Percentiles rank a stretch among this genome's conserved stretches.
Conservation (phyloP, 2,888 invertebrate species). For the Pandemis cinnamomeana region DNA sequence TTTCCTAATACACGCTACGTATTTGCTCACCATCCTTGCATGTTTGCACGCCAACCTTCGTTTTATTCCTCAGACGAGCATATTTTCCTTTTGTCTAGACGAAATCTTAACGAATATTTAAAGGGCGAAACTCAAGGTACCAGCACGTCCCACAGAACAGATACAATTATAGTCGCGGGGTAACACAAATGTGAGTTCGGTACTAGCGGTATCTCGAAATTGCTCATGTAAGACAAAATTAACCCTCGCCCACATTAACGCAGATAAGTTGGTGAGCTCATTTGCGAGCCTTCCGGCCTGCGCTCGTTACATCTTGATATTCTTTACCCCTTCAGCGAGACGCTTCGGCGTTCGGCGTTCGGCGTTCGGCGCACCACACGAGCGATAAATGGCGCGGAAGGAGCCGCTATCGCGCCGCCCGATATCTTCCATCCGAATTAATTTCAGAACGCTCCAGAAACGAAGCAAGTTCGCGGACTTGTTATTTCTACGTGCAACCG, state of each 20-base stretch:
- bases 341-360: conserved; percentile 26
- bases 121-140: conserved; percentile 57
- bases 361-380: conserved; percentile 68
- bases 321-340: conserved; percentile 83
- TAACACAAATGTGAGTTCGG: conserved; percentile 69
- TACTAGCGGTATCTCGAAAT: conserved; percentile 78
- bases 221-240: conserved; percentile 84
- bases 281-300: conserved; percentile 84
- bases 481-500: conserved; percentile 78
- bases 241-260: conserved; percentile 83
- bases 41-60: conserved; percentile 76
- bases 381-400: conserved; percentile 85
- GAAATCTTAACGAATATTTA: conserved; percentile 83
- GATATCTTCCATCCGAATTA: conserved; percentile 85
- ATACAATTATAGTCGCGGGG: conserved; percentile 51
- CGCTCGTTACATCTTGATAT: conserved; percentile 84
- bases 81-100: conserved; percentile 85
- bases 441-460: conserved; percentile 79
- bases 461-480: conserved; percentile 82
- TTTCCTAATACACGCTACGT: conserved; percentile 77
- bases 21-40: conserved; percentile 76
- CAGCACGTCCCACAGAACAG: conserved; percentile 48
- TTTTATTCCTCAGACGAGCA: conserved; percentile 73
- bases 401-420: conserved; percentile 80
- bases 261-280: conserved; percentile 84